phyloP scores from a whole-genome alignment of 2,113 vertebrate genomes.

The Hydrochoerus hydrochaeris region DNA sequence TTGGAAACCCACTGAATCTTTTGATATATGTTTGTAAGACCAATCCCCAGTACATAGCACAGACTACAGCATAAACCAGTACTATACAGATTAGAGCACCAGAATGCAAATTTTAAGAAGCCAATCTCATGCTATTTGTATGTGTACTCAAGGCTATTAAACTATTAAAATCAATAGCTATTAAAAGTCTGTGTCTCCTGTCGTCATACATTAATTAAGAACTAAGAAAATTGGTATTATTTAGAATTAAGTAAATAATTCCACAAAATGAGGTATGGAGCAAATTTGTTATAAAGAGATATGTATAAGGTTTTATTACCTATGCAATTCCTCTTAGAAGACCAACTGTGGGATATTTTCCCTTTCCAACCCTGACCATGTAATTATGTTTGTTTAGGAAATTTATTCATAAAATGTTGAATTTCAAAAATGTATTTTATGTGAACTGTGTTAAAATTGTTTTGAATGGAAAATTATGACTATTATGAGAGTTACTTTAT shows the following conservation, averaged over 20 bases:
- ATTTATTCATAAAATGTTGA: neutral
- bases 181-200: neutral
- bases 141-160: neutral
- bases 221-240: neutral
- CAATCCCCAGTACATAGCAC: too few relatives aligned
- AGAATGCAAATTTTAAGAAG: neutral
- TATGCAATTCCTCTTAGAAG: neutral
- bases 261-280: neutral
- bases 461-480: neutral
- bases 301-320: neutral
- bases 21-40: neutral
- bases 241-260: neutral
- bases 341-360: neutral
- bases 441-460: neutral
- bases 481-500: neutral
- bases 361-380: neutral
- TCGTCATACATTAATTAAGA: neutral
- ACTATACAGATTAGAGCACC: neutral
- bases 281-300: neutral
- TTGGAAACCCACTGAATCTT: neutral
- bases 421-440: neutral
- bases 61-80: neutral
- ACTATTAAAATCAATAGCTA: neutral
- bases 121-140: neutral
- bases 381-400: neutral